Conservation (phyloP, 2,888 invertebrate genomes). For the Heliconius aoede region DNA sequence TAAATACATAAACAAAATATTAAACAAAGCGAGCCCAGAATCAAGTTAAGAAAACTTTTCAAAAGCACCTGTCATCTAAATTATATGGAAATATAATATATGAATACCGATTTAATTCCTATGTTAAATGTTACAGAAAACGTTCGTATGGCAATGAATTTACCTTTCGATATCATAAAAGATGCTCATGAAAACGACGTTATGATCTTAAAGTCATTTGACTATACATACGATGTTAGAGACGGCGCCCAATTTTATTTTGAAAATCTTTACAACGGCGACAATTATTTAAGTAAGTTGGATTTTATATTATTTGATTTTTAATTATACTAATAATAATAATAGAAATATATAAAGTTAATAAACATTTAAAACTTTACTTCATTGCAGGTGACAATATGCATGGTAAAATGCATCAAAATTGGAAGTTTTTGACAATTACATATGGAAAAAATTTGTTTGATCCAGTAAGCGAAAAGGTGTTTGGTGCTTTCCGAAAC, state of each 20-base stretch:
- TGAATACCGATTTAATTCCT: background rate
- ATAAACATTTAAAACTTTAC: too few relatives aligned
- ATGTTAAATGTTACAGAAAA: conserved; percentile 6
- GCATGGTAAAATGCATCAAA: conserved; percentile 2
- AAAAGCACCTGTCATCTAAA: too few relatives aligned
- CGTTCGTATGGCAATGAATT: background rate
- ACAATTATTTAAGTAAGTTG: conserved; percentile 1
- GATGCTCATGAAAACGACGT: background rate
- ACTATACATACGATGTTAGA: background rate
- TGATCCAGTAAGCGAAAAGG: conserved; percentile 6
- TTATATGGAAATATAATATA: too few relatives aligned
- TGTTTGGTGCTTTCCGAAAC: background rate
- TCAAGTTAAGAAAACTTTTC: too few relatives aligned
- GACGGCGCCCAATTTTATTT: background rate
- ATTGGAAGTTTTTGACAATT: conserved; percentile 7
- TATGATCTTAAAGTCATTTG: conserved; percentile 3
- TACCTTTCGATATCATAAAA: conserved; percentile 9
- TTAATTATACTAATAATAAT: background rate
- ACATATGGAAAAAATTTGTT: background rate
- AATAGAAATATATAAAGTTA: background rate
- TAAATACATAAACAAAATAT: background rate
- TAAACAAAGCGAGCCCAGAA: background rate
- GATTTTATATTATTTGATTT: background rate
- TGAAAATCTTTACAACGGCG: background rate
- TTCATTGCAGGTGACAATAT: conserved; percentile 1